phyloP scores from a whole-genome alignment of 2,113 vertebrate species.

The Narcine bancroftii region DNA sequence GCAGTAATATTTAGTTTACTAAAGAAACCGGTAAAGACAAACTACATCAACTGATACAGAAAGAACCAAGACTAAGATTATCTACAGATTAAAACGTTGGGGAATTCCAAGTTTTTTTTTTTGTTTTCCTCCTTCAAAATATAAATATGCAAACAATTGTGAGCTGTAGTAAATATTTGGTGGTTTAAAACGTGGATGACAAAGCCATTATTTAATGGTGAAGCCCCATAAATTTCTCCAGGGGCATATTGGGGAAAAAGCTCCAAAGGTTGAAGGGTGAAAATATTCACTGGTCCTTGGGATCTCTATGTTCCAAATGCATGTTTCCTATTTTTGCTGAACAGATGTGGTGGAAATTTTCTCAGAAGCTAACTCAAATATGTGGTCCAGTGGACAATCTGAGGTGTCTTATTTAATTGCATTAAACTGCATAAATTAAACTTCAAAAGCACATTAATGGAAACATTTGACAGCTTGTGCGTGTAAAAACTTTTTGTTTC shows the following conservation, averaged over 20 bases:
- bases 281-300: not conserved
- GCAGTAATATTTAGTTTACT: not conserved
- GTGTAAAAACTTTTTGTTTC: conserved; percentile 25
- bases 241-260: not conserved
- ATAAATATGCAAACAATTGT: too few species aligned
- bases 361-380: not conserved
- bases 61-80: not conserved
- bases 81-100: not conserved
- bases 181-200: not conserved
- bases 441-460: not conserved
- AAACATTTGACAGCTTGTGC: not conserved
- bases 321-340: not conserved
- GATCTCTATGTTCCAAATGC: not conserved
- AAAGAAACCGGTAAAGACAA: not conserved
- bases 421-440: not conserved
- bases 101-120: not conserved
- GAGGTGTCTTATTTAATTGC: not conserved
- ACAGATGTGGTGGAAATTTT: not conserved
- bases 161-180: not conserved
- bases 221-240: not conserved
- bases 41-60: not conserved
- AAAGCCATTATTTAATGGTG: not conserved
- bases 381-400: not conserved
- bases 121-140: too few species aligned
- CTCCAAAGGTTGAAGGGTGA: not conserved